phyloP scores from a whole-genome alignment of 1,140 invertebrate genomes.

The Diprion similis region DNA sequence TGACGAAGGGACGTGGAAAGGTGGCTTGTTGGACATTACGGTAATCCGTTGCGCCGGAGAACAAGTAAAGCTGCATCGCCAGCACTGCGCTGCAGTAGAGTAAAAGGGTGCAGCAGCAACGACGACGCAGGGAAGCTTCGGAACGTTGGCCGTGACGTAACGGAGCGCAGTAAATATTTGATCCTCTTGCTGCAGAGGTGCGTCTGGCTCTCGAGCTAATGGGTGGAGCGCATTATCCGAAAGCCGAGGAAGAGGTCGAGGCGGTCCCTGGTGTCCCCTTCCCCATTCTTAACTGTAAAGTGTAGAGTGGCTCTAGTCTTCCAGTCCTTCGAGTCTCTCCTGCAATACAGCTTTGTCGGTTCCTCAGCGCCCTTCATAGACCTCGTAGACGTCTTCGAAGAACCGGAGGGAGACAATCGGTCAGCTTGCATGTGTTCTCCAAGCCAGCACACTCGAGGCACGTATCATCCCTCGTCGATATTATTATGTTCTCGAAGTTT shows the following conservation, averaged over 20 bases:
- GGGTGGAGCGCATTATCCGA: neutral
- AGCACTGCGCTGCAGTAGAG: no score
- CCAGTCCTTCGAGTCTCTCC: neutral
- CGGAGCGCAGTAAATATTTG: neutral
- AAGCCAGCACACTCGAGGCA: no score
- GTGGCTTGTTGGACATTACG: no score
- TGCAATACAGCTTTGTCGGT: neutral
- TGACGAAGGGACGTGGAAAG: no score
- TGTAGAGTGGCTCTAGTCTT: slow-evolving; percentile 1
- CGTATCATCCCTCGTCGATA: no score
- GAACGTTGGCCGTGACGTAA: no score
- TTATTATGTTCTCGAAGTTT: neutral
- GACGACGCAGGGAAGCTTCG: no score
- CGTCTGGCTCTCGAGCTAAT: neutral
- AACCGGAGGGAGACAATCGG: neutral
- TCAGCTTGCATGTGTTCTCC: neutral
- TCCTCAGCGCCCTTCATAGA: neutral
- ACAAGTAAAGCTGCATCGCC: no score
- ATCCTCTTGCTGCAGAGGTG: neutral
- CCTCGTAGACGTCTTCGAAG: neutral
- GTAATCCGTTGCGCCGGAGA: no score
- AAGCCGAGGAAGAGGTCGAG: neutral
- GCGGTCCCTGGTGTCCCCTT: neutral
- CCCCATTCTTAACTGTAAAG: slow-evolving; percentile 7
- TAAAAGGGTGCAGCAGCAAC: no score